phyloP scores from a whole-genome alignment of 2,797 vertebrate species.

The Neoniphon sammara region DNA sequence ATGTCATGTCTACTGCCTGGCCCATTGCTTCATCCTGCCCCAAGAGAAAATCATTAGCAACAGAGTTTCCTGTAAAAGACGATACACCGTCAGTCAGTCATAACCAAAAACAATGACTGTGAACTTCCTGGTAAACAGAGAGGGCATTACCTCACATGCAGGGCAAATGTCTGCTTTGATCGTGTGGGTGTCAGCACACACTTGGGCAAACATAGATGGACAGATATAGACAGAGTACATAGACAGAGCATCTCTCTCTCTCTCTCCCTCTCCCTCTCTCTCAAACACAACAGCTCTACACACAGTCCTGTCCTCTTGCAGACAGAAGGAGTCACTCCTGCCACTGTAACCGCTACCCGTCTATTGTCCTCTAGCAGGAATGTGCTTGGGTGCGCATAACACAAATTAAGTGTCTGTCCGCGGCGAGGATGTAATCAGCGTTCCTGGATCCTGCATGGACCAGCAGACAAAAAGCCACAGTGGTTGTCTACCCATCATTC shows the following conservation, averaged over 20 bases:
- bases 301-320: slow-evolving; percentile 32
- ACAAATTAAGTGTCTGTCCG: slow-evolving; percentile 64
- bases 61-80: slow-evolving; percentile 61
- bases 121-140: slow-evolving; percentile 56
- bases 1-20: slow-evolving; percentile 59
- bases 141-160: slow-evolving; percentile 29
- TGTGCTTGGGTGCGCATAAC: slow-evolving; percentile 62
- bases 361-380: slow-evolving; percentile 71
- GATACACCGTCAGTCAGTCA: slow-evolving; percentile 49
- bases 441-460: slow-evolving; percentile 64
- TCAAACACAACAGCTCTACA: slow-evolving; percentile 13
- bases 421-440: slow-evolving; percentile 54
- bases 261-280: not conserved
- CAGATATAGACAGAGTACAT: slow-evolving; percentile 8
- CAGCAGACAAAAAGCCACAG: slow-evolving; percentile 56
- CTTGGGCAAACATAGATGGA: not conserved
- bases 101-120: slow-evolving; percentile 63
- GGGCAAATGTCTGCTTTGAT: slow-evolving; percentile 43
- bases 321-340: slow-evolving; percentile 59
- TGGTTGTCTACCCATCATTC: slow-evolving; percentile 61
- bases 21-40: slow-evolving; percentile 40
- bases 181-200: slow-evolving; percentile 30
- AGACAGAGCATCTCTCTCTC: not conserved
- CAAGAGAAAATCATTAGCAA: slow-evolving; percentile 55
- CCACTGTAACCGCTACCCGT: slow-evolving; percentile 61